Evolutionary conservation across 2,797 vertebrate genomes (phyloP), one percentile per base, ranked within the genome.

Genomic region (Semotilus atromaculatus): DNA sequence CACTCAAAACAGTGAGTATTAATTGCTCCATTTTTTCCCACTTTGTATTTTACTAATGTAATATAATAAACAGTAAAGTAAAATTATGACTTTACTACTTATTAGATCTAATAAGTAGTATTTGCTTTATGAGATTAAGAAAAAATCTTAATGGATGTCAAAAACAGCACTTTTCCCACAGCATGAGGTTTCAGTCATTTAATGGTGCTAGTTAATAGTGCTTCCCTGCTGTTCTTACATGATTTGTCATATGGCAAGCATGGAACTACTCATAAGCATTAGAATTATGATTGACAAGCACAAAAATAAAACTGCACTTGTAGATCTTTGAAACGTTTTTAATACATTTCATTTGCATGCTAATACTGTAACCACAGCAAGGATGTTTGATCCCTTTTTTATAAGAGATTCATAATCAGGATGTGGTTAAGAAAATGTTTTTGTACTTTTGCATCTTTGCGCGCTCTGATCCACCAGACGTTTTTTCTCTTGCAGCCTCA

Each of bases 141-240:
- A 48, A 45, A 71, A 45, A 55, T 70, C 48, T 43, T 77, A 43
- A 68, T 68, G 29, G 23, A 36, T 66, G 31, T 78, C 74, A 78
- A 48, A 84, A 71, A 84, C 62, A 84, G n/a, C 21, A 78, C 74
- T 78, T 78, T 75, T 48, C 36, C 38, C 64, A 68, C 82, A 84
- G 82, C 53, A 48, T 78, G 66, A 71, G 74, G 55, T 78, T 83
- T 71, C 38, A 84, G 38, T 60, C 74, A 71, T 58, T 78, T 48
- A 71, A 62, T 62, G 51, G 53, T 4, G 62, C 82, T 31, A 77
- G 82, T 83, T 83, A 83, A 77, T 76, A 34, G 45, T 43, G 51
- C 74, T 78, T 84, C 74, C 82, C 64, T 45, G 82, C 74, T 84
- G 82, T 78, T 84, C 82, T 64, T 83, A 53, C 48, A 55, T 6